Conservation (phyloP, 2,797 vertebrate species). For the Periophthalmus magnuspinnatus region DNA sequence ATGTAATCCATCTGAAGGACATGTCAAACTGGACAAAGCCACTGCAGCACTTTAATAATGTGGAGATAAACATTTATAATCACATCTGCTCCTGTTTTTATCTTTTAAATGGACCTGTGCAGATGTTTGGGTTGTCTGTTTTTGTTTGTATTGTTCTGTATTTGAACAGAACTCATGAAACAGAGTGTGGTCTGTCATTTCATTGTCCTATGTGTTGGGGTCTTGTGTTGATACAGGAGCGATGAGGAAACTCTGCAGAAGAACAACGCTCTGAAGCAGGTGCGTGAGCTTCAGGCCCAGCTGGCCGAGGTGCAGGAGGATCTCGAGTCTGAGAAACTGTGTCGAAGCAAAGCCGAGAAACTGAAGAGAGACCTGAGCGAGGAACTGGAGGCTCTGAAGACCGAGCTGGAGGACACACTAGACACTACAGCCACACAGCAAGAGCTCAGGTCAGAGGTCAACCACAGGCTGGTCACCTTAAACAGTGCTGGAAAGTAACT, state of each 20-base stretch:
- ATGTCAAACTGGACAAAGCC: too few relatives aligned
- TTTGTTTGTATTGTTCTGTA: too few relatives aligned
- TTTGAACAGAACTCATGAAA: too few relatives aligned
- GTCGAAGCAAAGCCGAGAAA: slow-evolving; percentile 96
- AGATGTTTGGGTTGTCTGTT: too few relatives aligned
- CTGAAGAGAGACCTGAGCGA: slow-evolving; percentile 96
- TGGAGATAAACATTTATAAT: too few relatives aligned
- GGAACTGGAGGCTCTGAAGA: slow-evolving; percentile 96
- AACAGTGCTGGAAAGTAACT: too few relatives aligned
- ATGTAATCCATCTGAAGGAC: too few relatives aligned
- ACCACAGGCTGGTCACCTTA: not conserved
- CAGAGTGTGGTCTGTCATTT: too few relatives aligned
- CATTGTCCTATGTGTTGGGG: not conserved
- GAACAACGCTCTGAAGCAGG: slow-evolving; percentile 91
- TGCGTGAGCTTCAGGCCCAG: slow-evolving; percentile 94
- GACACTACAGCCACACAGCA: slow-evolving; percentile 98
- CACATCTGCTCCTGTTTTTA: too few relatives aligned
- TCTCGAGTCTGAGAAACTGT: slow-evolving; percentile 90
- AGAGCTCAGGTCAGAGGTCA: slow-evolving; percentile 85
- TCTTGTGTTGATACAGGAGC: slow-evolving; percentile 73
- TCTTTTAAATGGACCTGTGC: too few relatives aligned
- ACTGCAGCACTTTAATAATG: too few relatives aligned
- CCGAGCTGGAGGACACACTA: slow-evolving; percentile 95
- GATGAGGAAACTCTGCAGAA: slow-evolving; percentile 93
- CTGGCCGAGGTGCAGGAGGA: slow-evolving; percentile 95